Conservation (phyloP, 1,140 invertebrate genomes). For the Formica exsecta region DNA sequence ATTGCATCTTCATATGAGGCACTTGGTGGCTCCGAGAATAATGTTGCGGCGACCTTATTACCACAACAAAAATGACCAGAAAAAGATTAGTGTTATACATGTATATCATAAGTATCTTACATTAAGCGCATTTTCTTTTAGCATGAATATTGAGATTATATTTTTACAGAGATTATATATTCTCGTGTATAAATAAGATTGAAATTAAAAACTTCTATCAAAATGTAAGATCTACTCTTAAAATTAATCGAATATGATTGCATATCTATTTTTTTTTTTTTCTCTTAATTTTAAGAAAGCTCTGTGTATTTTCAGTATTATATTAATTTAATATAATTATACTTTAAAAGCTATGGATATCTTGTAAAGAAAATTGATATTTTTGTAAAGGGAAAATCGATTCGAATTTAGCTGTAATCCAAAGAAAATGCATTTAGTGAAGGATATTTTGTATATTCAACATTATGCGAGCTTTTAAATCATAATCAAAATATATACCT, state of each 20-base stretch:
- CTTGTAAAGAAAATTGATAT: too few relatives aligned
- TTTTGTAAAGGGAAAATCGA: too few relatives aligned
- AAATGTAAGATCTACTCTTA: too few relatives aligned
- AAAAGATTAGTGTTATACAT: neutral
- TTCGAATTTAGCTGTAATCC: too few relatives aligned
- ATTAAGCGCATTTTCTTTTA: neutral
- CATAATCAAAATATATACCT: conserved; percentile 84
- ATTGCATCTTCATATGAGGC: conserved; percentile 90
- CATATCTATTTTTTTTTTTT: too few relatives aligned
- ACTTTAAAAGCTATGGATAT: too few relatives aligned
- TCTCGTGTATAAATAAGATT: neutral
- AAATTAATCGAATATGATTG: too few relatives aligned
- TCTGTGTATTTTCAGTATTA: too few relatives aligned
- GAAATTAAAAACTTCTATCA: neutral
- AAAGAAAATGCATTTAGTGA: too few relatives aligned
- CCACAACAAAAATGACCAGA: conserved; percentile 12
- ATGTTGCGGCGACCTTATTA: conserved; percentile 87
- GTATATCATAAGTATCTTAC: neutral
- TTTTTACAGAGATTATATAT: neutral
- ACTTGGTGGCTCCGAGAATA: conserved; percentile 90
- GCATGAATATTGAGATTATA: neutral
- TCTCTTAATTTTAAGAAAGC: too few relatives aligned
- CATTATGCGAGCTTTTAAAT: neutral
- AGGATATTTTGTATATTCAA: too few relatives aligned
- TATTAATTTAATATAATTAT: too few relatives aligned